A percentile compares a stretch with the other conserved stretches of the same genome.
Conservation (phyloP, 2,888 invertebrate genomes). For the Scaeva pyrastri region DNA sequence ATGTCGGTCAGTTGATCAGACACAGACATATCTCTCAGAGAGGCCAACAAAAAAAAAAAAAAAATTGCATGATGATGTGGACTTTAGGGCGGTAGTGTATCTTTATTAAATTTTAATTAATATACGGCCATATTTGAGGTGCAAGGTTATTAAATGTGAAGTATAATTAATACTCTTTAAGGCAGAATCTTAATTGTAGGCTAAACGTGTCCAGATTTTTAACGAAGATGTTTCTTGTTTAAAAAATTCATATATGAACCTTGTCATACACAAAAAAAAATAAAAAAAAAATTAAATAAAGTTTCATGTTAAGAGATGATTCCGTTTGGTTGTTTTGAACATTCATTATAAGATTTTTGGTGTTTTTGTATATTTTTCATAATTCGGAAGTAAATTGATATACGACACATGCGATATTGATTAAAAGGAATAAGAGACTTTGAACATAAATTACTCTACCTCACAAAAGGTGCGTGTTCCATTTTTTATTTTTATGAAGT, state of each 20-base stretch:
- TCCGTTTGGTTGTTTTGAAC: background rate
- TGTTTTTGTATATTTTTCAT: slow-evolving; percentile 6
- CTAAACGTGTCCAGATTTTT: slow-evolving; percentile 56
- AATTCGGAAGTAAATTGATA: slow-evolving; percentile 1
- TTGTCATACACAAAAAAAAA: slow-evolving; percentile 1
- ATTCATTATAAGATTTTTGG: background rate
- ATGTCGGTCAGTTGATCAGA: slow-evolving; percentile 10
- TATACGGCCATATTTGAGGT: slow-evolving; percentile 60
- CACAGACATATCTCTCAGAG: background rate
- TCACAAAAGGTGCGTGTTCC: background rate
- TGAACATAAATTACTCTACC: background rate
- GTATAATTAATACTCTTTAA: slow-evolving; percentile 63
- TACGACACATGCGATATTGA: background rate
- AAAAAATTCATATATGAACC: background rate
- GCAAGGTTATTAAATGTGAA: slow-evolving; percentile 70
- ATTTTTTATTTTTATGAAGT: background rate
- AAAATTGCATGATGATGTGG: slow-evolving; percentile 42
- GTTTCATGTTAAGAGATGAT: slow-evolving; percentile 24
- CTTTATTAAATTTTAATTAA: slow-evolving; percentile 75
- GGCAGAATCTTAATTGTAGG: slow-evolving; percentile 64
- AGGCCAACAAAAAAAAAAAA: slow-evolving; percentile 13
- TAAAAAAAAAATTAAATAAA: no score
- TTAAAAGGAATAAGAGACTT: background rate
- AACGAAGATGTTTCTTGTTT: slow-evolving; percentile 22
- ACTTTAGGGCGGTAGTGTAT: slow-evolving; percentile 70